Percentiles rank a stretch among this genome's conserved stretches.
These are phyloP conservation scores for Bothrops jararaca DNA, from an alignment of 2,113 vertebrate genomes.

Conservation along the genomic window DNA sequence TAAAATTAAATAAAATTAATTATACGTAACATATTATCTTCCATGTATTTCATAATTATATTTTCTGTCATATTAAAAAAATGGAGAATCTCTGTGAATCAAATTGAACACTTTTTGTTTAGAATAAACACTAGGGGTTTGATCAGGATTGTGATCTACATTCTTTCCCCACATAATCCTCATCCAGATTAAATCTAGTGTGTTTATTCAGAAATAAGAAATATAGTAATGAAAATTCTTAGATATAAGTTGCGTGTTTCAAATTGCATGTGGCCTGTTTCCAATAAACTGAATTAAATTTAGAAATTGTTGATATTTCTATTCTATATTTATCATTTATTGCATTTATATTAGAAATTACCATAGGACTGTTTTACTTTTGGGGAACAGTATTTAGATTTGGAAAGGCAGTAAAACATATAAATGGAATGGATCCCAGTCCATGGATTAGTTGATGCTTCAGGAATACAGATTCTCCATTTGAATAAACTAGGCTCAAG, in stretches of 20 bases:
- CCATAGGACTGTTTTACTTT: neutral
- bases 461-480: constrained; percentile 6
- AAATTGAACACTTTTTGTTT: neutral
- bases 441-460: neutral
- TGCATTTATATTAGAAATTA: neutral
- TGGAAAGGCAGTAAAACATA: neutral
- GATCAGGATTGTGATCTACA: neutral
- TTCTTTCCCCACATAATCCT: neutral
- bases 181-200: neutral
- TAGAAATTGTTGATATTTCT: neutral
- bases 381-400: neutral
- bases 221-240: neutral
- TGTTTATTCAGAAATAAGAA: neutral
- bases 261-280: neutral
- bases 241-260: neutral
- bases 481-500: constrained; percentile 27
- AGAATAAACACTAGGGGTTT: neutral
- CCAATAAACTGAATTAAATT: neutral
- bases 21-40: neutral
- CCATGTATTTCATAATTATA: neutral
- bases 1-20: neutral
- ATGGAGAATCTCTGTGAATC: neutral
- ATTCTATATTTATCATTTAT: neutral
- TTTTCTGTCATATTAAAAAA: neutral
- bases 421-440: neutral